A percentile compares a stretch with the other conserved stretches of the same genome.
These are phyloP conservation scores for Elachura formosa DNA, from an alignment of 2,113 vertebrate genomes.

Conservation along the genomic window DNA sequence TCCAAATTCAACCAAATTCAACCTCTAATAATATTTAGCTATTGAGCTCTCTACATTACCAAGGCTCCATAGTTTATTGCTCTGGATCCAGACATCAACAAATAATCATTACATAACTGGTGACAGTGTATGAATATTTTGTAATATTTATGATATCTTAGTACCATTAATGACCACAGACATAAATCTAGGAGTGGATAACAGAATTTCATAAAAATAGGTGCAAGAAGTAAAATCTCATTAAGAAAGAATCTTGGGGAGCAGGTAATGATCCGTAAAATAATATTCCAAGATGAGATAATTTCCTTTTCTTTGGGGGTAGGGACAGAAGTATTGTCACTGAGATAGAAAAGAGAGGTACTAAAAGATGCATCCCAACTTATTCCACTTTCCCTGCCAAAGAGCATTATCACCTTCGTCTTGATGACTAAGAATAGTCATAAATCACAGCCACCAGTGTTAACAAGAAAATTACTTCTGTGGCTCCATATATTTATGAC, in stretches of 20 bases:
- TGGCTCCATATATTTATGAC: neutral
- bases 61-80: neutral
- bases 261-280: neutral
- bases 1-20: no score
- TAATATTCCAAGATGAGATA: neutral
- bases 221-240: neutral
- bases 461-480: neutral
- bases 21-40: neutral
- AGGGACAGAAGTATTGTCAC: neutral
- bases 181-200: neutral
- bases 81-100: neutral
- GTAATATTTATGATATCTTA: neutral
- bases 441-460: neutral
- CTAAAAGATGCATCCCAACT: neutral
- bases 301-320: neutral
- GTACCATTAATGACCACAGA: neutral
- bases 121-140: neutral
- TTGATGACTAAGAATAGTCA: neutral
- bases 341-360: neutral
- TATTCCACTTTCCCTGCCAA: neutral
- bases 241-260: neutral
- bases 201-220: neutral
- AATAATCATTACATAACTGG: neutral
- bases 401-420: rapidly evolving
- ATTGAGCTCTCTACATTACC: neutral